Base-by-base conservation (phyloP, 2,113 vertebrate genomes). In the Amphiprion percula region DNA sequence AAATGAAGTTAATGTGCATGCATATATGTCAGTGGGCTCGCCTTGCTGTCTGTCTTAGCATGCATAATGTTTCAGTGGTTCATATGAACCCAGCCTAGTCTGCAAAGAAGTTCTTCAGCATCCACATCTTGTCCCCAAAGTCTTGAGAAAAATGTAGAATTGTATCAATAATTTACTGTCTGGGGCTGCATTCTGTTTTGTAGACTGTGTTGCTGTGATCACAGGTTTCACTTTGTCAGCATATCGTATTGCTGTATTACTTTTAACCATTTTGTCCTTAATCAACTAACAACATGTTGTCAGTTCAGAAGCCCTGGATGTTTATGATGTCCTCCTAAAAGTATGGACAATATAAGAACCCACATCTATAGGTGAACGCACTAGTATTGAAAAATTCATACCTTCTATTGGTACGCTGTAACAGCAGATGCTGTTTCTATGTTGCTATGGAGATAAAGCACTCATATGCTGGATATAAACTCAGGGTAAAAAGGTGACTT, bases 1-100 rank as follows among this genome's bases (percentile, higher is more conserved):
- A 89, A 86, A 88, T 88, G 24, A 88, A 80, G 77, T 73, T 76
- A 61, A 79, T 68, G 64, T 68, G 72, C 65, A 28, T 67, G 72
- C 64, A 68, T 58, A 61, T 76, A 74, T 88, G 79, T 76, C 76
- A 58, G 65, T 17, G 55, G 9, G 63, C 62, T 68, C 14, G 28
- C 39, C 58, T 69, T 0, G 47, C 61, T 26, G 61, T 37, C 61
- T 26, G 61, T 37, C 54, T 67, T 49, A 16, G 47, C 54, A 60
- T 66, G 85, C 63, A 61, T 65, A 54, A 46, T 68, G 52, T 41
- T 30, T 59, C 65, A 19, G 14, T 17, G 46, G 41, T 28, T 76
- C 44, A 21, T 11, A 5, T 26, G 23, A 55, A 85, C 59, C 52
- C 61, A 19, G 49, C 41, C 26, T 3, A 1, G 17, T 54, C 23